Base-by-base conservation (phyloP, 2,888 invertebrate genomes). In the Aspidiotus destructor region DNA sequence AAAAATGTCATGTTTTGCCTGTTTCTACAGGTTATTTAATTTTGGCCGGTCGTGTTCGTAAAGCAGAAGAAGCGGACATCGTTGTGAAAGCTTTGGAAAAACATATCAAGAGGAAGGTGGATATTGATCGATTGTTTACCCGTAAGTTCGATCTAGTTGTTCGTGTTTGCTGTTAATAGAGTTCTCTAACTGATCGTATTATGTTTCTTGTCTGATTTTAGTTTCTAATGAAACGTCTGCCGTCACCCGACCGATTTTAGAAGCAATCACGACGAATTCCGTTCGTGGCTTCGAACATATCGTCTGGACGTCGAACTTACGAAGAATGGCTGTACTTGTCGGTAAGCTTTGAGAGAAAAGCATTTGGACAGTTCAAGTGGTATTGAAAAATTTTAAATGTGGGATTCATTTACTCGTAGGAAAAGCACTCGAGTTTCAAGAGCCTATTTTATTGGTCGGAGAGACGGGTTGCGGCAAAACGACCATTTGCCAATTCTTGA, bases 391-490 rank as follows among this genome's bases (percentile, higher is more conserved):
- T 28, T 28, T 28, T 28, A 48, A 48, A 48, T 48, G 2, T 48
- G 48, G 10, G 6, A 48, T 70, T 70, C 48, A 52, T 70, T 69
- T 60, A 5, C 5, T 28, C 28, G 28, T 28, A 76, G 85, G 85
- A 0, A 92, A 96, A 79, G 91, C 96, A 0, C 83, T 94, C 73
- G 84, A 86, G 72, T 98, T 93, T 75, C 84, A 89, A 73, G 99
- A 99, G 77, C 98, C 99, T 0, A 89, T 97, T 1, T 78, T 99
- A 60, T 79, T 99, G 55, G 94, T 99, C 0, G 99, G 99, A 10
- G 96, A 97, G 76, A 99, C 99, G 1, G 99, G 96, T 0, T 93
- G 96, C 76, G 98, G 98, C 0, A 98, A 98, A 81, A 98, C 98
- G 0, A 96, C 96, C 0, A 84, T 97, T 7, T 96, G 95, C 74